A percentile compares a stretch with the other conserved stretches of the same genome.
Conservation (phyloP, 1,140 invertebrate species). For the Saxidomus purpurata region DNA sequence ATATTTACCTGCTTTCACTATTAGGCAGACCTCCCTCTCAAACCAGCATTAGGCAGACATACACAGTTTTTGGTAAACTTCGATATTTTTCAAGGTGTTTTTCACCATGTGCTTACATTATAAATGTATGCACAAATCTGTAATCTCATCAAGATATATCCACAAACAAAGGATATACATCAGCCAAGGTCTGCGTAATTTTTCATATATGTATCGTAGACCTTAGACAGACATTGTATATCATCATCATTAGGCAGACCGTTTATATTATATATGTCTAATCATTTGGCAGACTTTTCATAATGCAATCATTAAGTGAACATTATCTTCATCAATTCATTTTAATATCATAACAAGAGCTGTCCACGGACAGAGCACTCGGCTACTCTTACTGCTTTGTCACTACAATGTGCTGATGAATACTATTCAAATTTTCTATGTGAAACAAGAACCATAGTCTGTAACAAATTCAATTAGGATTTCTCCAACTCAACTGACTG, state of each 20-base stretch:
- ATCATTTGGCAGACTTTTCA: slow-evolving; percentile 14
- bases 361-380: not conserved
- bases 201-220: not conserved
- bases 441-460: too few species aligned
- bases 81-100: not conserved
- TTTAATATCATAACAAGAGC: not conserved
- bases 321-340: not conserved
- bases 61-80: slow-evolving; percentile 8
- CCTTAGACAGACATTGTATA: slow-evolving; percentile 7
- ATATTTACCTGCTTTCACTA: not conserved
- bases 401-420: not conserved
- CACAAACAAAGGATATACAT: not conserved
- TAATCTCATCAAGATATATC: not conserved
- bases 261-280: slow-evolving; percentile 12
- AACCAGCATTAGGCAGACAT: slow-evolving; percentile 13
- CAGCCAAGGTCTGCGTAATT: not conserved
- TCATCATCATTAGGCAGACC: not conserved
- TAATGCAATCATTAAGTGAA: not conserved
- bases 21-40: not conserved
- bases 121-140: slow-evolving; percentile 3
- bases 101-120: not conserved
- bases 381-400: not conserved
- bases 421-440: not conserved
- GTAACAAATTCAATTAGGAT: not conserved
- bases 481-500: not conserved